A percentile compares a stretch with the other conserved stretches of the same genome.
phyloP scores from a whole-genome alignment of 2,113 vertebrate genomes.

The Alouatta palliata region DNA sequence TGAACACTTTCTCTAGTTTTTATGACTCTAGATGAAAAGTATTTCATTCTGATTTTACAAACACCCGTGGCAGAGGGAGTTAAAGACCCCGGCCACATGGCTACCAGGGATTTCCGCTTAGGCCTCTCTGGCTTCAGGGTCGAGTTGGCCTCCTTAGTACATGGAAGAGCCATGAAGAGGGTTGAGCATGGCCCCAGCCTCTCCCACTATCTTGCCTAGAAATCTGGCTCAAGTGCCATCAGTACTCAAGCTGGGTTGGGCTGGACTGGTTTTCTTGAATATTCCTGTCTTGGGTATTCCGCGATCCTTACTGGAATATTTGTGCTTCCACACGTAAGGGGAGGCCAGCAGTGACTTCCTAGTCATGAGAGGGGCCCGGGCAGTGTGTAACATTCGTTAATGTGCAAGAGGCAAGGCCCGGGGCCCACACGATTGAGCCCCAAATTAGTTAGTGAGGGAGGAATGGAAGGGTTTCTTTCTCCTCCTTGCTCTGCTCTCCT shows the following conservation, averaged over 20 bases:
- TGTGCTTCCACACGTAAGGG: background rate
- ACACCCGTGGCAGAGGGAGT: background rate
- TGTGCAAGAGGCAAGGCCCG: background rate
- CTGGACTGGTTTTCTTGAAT: background rate
- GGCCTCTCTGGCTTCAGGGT: background rate
- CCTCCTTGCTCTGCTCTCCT: slow-evolving; percentile 28
- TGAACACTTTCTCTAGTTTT: background rate
- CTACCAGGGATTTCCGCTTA: background rate
- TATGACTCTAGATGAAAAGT: background rate
- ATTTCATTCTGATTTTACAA: background rate
- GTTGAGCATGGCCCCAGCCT: background rate
- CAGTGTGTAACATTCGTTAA: no score
- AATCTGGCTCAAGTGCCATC: background rate
- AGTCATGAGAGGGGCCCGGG: background rate
- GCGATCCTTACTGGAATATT: background rate
- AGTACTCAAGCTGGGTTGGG: background rate
- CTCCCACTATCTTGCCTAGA: background rate
- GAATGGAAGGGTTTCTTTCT: background rate
- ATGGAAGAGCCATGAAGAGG: background rate
- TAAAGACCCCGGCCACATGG: background rate
- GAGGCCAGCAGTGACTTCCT: background rate
- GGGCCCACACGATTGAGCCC: background rate
- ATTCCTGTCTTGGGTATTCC: background rate
- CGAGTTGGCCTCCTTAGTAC: background rate
- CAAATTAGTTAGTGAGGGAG: background rate